phyloP scores from a whole-genome alignment of 2,888 invertebrate species.

The Euclidia mi region DNA sequence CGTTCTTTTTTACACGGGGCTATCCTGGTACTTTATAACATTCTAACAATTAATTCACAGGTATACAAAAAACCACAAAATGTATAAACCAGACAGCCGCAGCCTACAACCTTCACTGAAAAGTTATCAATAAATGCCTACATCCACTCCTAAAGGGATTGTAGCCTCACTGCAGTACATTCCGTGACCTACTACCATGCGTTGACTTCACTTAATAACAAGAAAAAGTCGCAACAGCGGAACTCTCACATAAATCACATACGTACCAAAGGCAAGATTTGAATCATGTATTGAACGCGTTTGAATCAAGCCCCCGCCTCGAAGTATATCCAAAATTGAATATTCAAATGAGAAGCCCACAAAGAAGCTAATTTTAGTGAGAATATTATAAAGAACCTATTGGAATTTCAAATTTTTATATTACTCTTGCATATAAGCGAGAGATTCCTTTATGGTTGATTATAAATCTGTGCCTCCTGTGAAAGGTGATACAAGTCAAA shows the following conservation, averaged over 20 bases:
- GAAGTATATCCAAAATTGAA: slow-evolving; percentile 34
- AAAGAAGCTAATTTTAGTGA: slow-evolving; percentile 60
- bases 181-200: slow-evolving; percentile 1
- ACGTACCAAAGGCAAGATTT: slow-evolving; percentile 30
- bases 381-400: slow-evolving; percentile 55
- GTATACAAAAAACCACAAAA: too few relatives aligned
- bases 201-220: neutral
- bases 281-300: slow-evolving; percentile 18
- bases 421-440: slow-evolving; percentile 11
- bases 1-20: too few relatives aligned
- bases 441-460: slow-evolving; percentile 46
- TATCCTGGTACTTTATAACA: too few relatives aligned
- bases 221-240: slow-evolving; percentile 4
- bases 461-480: too few relatives aligned
- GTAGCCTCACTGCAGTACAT: neutral
- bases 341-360: slow-evolving; percentile 54
- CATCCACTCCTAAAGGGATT: neutral
- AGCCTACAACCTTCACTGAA: too few relatives aligned
- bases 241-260: slow-evolving; percentile 5
- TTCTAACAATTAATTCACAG: too few relatives aligned
- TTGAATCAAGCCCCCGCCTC: slow-evolving; percentile 39
- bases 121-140: too few relatives aligned
- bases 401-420: slow-evolving; percentile 59
- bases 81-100: too few relatives aligned
- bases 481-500: too few relatives aligned